A percentile compares a stretch with the other conserved stretches of the same genome.
Conservation (phyloP, 2,888 invertebrate species). For the Drosophila anceps region DNA sequence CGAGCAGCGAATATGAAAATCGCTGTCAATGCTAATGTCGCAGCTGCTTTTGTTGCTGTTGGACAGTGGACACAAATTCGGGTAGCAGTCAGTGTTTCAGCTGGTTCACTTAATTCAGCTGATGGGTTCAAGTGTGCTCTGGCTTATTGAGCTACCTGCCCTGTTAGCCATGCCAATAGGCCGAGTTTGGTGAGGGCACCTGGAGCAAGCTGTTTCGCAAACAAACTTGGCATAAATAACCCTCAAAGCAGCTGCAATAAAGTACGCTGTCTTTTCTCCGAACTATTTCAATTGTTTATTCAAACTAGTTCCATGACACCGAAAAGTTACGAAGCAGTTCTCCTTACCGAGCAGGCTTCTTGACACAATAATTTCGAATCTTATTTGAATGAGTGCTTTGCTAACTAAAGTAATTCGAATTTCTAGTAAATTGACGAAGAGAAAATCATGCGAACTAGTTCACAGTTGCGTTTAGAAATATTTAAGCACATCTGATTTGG, state of each 20-base stretch:
- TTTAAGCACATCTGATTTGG: too few species aligned
- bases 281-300: conserved; percentile 12
- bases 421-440: neutral
- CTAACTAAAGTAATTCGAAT: neutral
- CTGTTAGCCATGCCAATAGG: neutral
- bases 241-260: neutral
- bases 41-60: neutral
- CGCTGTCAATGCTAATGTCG: conserved; percentile 44
- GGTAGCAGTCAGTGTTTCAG: neutral
- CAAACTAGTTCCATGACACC: neutral
- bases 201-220: neutral
- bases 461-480: neutral
- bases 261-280: neutral
- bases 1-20: conserved; percentile 57
- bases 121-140: conserved; percentile 1
- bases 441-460: neutral
- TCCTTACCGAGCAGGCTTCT: neutral
- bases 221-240: conserved; percentile 2
- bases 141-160: conserved; percentile 2
- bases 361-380: neutral
- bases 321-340: neutral
- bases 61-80: neutral
- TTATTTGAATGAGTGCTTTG: neutral
- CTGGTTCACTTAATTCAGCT: neutral
- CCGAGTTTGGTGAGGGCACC: neutral